phyloP scores from a whole-genome alignment of 2,113 vertebrate genomes.

The Myodes glareolus region DNA sequence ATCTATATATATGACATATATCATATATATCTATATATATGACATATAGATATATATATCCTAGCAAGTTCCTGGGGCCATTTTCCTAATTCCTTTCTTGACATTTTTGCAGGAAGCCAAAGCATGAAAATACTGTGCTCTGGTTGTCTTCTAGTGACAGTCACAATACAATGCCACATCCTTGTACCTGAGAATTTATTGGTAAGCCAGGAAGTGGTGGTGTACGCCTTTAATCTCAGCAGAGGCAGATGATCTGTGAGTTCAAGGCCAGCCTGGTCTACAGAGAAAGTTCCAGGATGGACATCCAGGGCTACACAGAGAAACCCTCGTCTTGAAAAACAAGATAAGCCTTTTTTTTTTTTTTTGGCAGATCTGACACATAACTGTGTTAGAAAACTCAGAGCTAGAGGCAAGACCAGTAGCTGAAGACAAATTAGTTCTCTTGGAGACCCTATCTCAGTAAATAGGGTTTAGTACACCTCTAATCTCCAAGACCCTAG shows the following conservation, averaged over 20 bases:
- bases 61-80: background rate
- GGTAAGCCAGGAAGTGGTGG: too few relatives aligned
- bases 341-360: too few relatives aligned
- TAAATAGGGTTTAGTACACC: background rate
- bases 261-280: too few relatives aligned
- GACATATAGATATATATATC: too few relatives aligned
- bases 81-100: background rate
- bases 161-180: background rate
- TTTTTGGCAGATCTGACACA: background rate
- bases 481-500: background rate
- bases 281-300: too few relatives aligned
- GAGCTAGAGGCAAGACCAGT: background rate
- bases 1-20: too few relatives aligned
- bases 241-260: too few relatives aligned
- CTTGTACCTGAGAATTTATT: background rate
- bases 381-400: background rate
- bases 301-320: too few relatives aligned
- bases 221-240: too few relatives aligned
- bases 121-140: background rate
- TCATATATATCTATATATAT: too few relatives aligned
- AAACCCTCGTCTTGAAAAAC: too few relatives aligned
- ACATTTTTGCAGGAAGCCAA: background rate
- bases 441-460: background rate
- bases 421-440: background rate
- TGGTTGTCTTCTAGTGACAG: background rate